Conservation (phyloP, 2,888 invertebrate genomes). For the Magallana nippona region DNA sequence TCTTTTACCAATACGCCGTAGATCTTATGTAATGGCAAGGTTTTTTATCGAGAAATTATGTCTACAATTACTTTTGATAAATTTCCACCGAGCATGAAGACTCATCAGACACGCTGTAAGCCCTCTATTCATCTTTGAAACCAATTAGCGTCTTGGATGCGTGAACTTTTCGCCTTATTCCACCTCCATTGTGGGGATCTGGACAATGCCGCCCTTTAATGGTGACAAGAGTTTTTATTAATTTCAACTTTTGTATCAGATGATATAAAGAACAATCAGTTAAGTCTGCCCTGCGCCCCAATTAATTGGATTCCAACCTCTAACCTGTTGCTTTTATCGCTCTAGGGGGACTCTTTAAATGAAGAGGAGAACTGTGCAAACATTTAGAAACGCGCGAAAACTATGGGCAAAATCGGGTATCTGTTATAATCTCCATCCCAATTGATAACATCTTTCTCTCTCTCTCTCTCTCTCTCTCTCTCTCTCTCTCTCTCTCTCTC, state of each 20-base stretch:
- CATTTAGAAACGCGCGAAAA: neutral
- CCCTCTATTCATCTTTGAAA: neutral
- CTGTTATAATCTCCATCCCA: no score
- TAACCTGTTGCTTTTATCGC: conserved; percentile 8
- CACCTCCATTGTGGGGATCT: conserved; percentile 1
- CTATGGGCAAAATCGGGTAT: no score
- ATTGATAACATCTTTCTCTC: no score
- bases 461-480: no score
- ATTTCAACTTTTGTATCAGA: conserved; percentile 27
- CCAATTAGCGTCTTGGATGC: conserved; percentile 10
- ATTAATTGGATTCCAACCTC: conserved; percentile 18
- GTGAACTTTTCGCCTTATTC: conserved; percentile 32
- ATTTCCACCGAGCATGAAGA: neutral
- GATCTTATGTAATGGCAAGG: conserved; percentile 14
- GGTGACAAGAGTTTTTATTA: conserved; percentile 20
- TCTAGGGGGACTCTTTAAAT: neutral
- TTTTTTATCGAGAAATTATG: neutral
- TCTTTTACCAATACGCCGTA: conserved; percentile 7
- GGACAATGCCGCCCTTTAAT: conserved; percentile 29
- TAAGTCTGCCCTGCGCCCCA: neutral
- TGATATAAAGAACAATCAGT: conserved; percentile 24
- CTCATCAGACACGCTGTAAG: neutral
- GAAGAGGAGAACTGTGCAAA: neutral
- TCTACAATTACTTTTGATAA: neutral
- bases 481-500: no score